These are phyloP conservation scores for Hipparchia semele DNA, from an alignment of 2,888 invertebrate genomes.

Conservation along the genomic window DNA sequence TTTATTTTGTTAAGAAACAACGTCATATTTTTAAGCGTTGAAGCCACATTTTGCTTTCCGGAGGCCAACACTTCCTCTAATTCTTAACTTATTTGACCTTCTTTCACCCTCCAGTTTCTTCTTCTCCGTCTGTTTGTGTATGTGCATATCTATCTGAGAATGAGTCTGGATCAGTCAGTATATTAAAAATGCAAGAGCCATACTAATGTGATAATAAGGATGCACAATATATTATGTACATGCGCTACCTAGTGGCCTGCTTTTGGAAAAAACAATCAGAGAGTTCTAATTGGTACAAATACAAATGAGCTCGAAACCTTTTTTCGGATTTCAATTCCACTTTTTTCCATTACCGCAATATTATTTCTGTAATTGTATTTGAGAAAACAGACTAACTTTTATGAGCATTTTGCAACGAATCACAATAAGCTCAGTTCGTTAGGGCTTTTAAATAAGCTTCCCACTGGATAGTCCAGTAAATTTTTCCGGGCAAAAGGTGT, in stretches of 20 bases:
- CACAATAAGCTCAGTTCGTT: conserved; percentile 4
- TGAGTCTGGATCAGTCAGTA: too few species aligned
- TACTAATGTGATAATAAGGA: too few species aligned
- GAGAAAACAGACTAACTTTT: background rate
- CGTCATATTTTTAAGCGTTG: too few species aligned
- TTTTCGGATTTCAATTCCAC: background rate
- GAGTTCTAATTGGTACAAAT: background rate
- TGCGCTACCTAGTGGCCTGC: background rate
- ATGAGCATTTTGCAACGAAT: background rate
- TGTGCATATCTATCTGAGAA: too few species aligned
- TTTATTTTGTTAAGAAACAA: background rate
- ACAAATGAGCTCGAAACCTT: background rate
- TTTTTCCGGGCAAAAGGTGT: conserved; percentile 15
- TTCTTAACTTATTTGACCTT: too few species aligned
- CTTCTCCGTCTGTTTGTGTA: too few species aligned
- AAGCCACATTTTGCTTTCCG: background rate
- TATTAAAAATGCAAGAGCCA: too few species aligned
- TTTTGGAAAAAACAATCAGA: background rate
- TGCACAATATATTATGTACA: too few species aligned
- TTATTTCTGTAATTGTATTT: background rate
- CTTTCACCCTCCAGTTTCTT: too few species aligned
- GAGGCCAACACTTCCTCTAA: background rate
- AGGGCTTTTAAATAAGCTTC: background rate
- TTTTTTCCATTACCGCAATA: background rate
- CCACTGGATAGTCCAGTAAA: conserved; percentile 10